phyloP scores from a whole-genome alignment of 2,888 invertebrate species.

The Zele albiditarsus region DNA sequence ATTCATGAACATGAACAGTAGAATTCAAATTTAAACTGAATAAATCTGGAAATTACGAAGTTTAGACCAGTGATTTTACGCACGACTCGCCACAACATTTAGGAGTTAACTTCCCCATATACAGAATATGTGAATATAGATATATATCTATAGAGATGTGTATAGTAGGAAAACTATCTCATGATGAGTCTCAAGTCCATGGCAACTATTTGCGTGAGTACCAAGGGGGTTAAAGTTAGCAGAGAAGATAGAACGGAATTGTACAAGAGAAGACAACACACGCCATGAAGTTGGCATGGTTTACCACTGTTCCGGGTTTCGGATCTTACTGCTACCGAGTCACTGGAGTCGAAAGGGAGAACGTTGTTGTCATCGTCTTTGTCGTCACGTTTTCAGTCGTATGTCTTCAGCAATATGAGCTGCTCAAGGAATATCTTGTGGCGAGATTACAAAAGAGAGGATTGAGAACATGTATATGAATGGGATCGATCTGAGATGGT shows the following conservation, averaged over 20 bases:
- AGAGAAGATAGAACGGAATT: constrained; percentile 16
- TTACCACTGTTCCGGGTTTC: constrained; percentile 25
- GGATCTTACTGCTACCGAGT: neutral
- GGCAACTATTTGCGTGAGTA: constrained; percentile 29
- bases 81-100: constrained; percentile 14
- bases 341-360: constrained; percentile 21
- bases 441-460: constrained; percentile 10
- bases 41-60: neutral
- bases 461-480: neutral
- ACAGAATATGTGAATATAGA: neutral
- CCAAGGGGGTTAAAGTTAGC: constrained; percentile 6
- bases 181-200: constrained; percentile 30
- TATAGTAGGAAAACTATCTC: constrained; percentile 38
- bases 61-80: constrained; percentile 14
- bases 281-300: constrained; percentile 44
- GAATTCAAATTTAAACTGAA: neutral
- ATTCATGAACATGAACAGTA: too few relatives aligned
- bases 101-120: neutral
- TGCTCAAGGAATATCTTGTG: neutral
- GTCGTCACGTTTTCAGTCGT: neutral
- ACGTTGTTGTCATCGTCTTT: constrained; percentile 10
- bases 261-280: constrained; percentile 19
- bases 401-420: constrained; percentile 30
- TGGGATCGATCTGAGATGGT: neutral
- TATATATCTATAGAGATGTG: constrained; percentile 11